Percentiles rank a stretch among this genome's conserved stretches.
phyloP scores from a whole-genome alignment of 2,888 invertebrate species.

The Epinotia brunnichana region DNA sequence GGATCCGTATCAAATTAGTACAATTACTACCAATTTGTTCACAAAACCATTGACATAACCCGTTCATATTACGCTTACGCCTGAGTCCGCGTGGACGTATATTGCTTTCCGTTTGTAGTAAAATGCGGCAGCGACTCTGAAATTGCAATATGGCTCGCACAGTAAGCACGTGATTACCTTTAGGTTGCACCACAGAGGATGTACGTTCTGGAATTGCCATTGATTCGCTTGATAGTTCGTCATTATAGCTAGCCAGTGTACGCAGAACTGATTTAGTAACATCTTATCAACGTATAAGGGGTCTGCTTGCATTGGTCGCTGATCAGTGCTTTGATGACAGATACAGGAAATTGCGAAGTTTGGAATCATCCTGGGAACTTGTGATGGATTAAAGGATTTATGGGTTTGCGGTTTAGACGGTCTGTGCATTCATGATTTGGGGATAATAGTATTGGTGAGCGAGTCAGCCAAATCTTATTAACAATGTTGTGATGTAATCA shows the following conservation, averaged over 20 bases:
- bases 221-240: slow-evolving; percentile 43
- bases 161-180: slow-evolving; percentile 66
- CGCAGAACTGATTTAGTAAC: not conserved
- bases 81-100: slow-evolving; percentile 30
- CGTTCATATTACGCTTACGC: slow-evolving; percentile 16
- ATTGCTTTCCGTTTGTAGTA: slow-evolving; percentile 53
- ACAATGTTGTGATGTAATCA: not conserved
- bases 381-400: slow-evolving; percentile 38
- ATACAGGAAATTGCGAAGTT: slow-evolving; percentile 41
- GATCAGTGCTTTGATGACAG: slow-evolving; percentile 38
- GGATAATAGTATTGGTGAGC: slow-evolving; percentile 10
- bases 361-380: slow-evolving; percentile 34
- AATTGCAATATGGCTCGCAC: slow-evolving; percentile 68
- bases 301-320: not conserved
- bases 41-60: slow-evolving; percentile 25
- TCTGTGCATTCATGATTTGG: slow-evolving; percentile 24
- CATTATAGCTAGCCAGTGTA: slow-evolving; percentile 30
- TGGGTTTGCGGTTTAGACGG: slow-evolving; percentile 5
- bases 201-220: slow-evolving; percentile 45
- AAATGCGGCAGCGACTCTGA: slow-evolving; percentile 62
- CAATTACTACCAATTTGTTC: slow-evolving; percentile 8
- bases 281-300: not conserved
- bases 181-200: slow-evolving; percentile 45
- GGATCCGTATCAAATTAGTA: no score
- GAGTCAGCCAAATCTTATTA: slow-evolving; percentile 1